Conservation (phyloP, 2,113 vertebrate genomes). For the Gracilinanus agilis region DNA sequence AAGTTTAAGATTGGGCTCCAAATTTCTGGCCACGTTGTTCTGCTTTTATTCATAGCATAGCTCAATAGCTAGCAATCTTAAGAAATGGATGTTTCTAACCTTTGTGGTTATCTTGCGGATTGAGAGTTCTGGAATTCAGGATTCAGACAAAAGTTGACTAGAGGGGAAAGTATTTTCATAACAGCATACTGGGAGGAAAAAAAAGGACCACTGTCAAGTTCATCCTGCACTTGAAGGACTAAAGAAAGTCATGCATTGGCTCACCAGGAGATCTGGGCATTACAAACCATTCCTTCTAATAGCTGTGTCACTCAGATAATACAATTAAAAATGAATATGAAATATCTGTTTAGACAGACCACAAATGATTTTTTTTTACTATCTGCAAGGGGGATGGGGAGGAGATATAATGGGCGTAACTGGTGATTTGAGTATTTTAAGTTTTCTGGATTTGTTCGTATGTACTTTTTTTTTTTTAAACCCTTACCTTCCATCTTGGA, state of each 20-base stretch:
- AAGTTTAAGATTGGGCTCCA: not conserved
- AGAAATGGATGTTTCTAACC: not conserved
- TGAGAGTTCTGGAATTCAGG: not conserved
- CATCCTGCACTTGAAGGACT: not conserved
- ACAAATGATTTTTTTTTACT: not conserved
- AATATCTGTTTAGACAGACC: not conserved
- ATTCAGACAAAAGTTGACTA: not conserved
- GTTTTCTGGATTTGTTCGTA: not conserved
- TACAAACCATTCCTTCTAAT: not conserved
- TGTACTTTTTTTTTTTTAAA: too few relatives aligned
- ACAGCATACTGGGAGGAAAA: not conserved
- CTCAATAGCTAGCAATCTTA: too few relatives aligned
- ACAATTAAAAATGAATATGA: not conserved
- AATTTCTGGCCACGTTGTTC: not conserved
- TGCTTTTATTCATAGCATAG: not conserved
- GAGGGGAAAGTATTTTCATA: not conserved
- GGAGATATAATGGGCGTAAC: not conserved
- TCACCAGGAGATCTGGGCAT: not conserved
- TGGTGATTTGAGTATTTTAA: not conserved
- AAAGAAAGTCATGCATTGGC: not conserved
- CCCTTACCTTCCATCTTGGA: too few relatives aligned
- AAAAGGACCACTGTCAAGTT: not conserved
- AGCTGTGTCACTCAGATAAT: not conserved
- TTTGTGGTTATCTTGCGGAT: not conserved
- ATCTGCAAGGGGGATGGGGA: not conserved